A percentile compares a stretch with the other conserved stretches of the same genome.
phyloP scores from a whole-genome alignment of 2,888 invertebrate species.

The Xanthorhoe designata region DNA sequence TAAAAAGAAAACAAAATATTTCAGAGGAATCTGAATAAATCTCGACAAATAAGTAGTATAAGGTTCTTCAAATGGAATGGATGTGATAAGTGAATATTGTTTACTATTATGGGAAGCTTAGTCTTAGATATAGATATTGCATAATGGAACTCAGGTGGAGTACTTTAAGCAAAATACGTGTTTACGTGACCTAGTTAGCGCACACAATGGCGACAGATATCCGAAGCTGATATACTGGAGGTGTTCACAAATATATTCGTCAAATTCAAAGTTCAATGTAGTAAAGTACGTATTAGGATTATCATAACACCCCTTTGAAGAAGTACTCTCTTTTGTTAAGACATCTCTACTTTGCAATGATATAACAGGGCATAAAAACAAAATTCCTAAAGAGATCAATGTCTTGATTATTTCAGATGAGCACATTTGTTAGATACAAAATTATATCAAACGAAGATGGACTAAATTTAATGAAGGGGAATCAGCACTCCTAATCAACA shows the following conservation, averaged over 20 bases:
- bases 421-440: neutral
- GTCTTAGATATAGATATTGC: neutral
- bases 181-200: slow-evolving; percentile 64
- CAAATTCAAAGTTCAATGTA: slow-evolving; percentile 13
- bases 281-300: slow-evolving; percentile 7
- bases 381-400: neutral
- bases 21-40: neutral
- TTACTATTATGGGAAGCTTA: neutral
- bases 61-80: neutral
- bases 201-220: slow-evolving; percentile 55
- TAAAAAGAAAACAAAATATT: neutral
- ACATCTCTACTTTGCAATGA: neutral
- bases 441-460: too few relatives aligned
- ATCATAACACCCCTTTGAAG: neutral
- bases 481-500: too few relatives aligned
- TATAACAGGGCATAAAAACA: neutral
- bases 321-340: neutral
- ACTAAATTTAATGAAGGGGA: neutral
- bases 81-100: neutral
- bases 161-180: slow-evolving; percentile 45
- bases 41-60: neutral
- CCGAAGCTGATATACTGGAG: slow-evolving; percentile 43
- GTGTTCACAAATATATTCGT: slow-evolving; percentile 27
- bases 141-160: slow-evolving; percentile 18
- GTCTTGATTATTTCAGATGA: neutral